Base-by-base conservation (phyloP, 23 tunicate genomes). In the Halocynthia roretzi region DNA sequence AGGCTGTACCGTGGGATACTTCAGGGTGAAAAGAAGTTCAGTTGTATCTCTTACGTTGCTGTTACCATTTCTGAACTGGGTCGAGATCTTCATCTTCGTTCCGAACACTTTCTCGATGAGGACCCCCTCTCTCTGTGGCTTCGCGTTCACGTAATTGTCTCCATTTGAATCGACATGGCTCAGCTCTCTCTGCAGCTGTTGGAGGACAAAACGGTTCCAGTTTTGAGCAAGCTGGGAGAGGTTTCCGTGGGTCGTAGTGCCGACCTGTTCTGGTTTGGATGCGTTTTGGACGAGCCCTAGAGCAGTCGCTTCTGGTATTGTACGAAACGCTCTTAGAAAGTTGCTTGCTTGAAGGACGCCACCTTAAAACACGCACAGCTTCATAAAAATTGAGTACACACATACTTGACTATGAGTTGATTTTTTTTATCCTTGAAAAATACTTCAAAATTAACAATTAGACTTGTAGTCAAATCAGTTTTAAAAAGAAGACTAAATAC, bases 241-340 rank as follows among this genome's bases (percentile, higher is more conserved):
- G 76, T 96, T 86, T 68, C 68, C 77, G 77, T 80, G 87, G 18
- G 94, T 78, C 19, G 90, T 76, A 40, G 83, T 81, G 58, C 91
- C 87, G 50, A 87, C 80, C 62, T 89, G 88, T 75, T 86, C 96
- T 5, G 89, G 81, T 65, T 86, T 87, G 44, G 92, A 78, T 68
- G 86, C 66, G 70, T 87, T 89, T 62, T 89, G 94, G 61, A 85
- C 76, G 70, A 96, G 76, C 44, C 99, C 96, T 8, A 96, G 86
- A 0, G 96, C 93, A 14, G 93, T 96, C 12, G 99, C 99, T 71
- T 96, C 96, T 5, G 93, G 99, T 11, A 86, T 88, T 6, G 91
- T 90, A 6, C 99, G 92, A 56, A 96, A 96, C 8, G 93, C 95
- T 22, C 99, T 85, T 52, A 96, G 83, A 55, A 96, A 96, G 67